Evolutionary conservation across 2,113 vertebrate species (phyloP), one percentile per base, ranked within the genome.

Genomic region (Chlamydotis undulata): DNA sequence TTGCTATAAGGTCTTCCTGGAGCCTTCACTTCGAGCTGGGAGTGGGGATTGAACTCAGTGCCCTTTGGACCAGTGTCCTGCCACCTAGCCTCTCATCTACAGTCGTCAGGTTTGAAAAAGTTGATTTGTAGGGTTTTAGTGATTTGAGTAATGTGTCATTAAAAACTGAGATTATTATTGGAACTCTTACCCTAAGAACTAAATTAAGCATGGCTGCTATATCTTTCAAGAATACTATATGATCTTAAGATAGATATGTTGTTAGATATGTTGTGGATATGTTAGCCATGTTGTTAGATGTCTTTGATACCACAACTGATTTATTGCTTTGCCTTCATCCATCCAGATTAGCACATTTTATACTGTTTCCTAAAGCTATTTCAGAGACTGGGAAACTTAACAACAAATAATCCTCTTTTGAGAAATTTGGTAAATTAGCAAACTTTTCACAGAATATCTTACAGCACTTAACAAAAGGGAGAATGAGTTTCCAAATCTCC

Each of bases 381-480:
- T 90, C 45, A 73, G 82, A 80, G 60, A 81, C 68, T 69, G 41
- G 28, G 50, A 78, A 88, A 93, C 63, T 83, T 83, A 77, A 60
- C 39, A 76, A 86, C 91, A 68, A 85, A 65, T 17, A 89, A 81
- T 83, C 61, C 33, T 57, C 60, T 45, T 81, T 92, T 57, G 94
- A 86, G 73, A 83, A 43, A 63, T 61, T 37, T 93, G 92, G 75
- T 89, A 84, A 76, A 75, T 53, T 13, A 80, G 50, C 78, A 92
- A 84, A 90, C 41, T 37, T 53, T 83, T 89, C 90, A 93, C 68
- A 69, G 77, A 85, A 75, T 76, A 50, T n/a, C 26, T 78, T 60
- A 87, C 63, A 86, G 95, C 85, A 91, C 56, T 90, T 77, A 92
- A 86, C 88, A 90, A 91, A 95, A 92, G 41, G 60, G 35, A 65